Evolutionary conservation across 1,140 invertebrate species (phyloP).

Genomic region (Zaprionus nigranus): DNA sequence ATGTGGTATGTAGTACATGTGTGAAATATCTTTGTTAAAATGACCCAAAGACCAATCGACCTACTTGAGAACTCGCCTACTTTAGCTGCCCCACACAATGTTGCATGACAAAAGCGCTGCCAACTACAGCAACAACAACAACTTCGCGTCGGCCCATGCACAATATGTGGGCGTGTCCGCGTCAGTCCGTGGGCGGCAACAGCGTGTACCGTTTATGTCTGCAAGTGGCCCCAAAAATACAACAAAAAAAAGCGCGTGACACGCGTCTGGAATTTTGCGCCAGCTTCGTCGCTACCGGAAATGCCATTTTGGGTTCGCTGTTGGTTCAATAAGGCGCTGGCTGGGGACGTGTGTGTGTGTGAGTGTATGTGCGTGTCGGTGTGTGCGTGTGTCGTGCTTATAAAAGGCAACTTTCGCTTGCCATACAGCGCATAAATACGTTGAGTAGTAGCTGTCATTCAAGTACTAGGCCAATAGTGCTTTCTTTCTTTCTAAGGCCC

Average conservation of each 20-base stretch:
- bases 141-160: slow-evolving; percentile 8
- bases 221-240: slow-evolving; percentile 55
- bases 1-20: background rate
- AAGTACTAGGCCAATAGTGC: slow-evolving; percentile 20
- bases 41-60: slow-evolving; percentile 63
- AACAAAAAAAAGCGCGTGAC: slow-evolving; percentile 41
- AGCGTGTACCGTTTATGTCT: slow-evolving; percentile 13
- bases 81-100: slow-evolving; percentile 55
- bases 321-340: slow-evolving; percentile 54
- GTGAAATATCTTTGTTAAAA: slow-evolving; percentile 6
- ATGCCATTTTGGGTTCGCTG: slow-evolving; percentile 66
- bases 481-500: slow-evolving; percentile 34
- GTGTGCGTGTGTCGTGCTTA: slow-evolving; percentile 18
- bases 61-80: slow-evolving; percentile 62
- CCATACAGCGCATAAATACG: slow-evolving; percentile 31
- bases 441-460: slow-evolving; percentile 32
- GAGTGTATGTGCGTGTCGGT: background rate
- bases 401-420: slow-evolving; percentile 63
- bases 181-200: slow-evolving; percentile 7
- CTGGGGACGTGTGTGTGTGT: background rate
- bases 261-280: slow-evolving; percentile 62
- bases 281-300: slow-evolving; percentile 57
- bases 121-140: slow-evolving; percentile 18
- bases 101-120: slow-evolving; percentile 61
- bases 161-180: slow-evolving; percentile 13